Evolutionary conservation across 2,113 vertebrate species (phyloP).

Genomic region (Merops nubicus): DNA sequence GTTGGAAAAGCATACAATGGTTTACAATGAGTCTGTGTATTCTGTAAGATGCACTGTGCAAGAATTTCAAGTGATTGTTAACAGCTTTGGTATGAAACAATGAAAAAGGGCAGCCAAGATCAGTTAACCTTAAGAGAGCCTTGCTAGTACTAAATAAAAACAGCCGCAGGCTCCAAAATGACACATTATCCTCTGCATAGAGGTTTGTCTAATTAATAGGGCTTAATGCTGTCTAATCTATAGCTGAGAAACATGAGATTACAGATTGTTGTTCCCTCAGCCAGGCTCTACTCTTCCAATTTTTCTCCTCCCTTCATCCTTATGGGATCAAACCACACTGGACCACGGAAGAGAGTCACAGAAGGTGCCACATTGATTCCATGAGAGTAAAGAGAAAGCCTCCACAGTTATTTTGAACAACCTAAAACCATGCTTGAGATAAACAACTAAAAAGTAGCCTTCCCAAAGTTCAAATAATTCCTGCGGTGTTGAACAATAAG

Average conservation of each 20-base stretch:
- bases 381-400: neutral
- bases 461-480: neutral
- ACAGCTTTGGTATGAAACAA: neutral
- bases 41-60: neutral
- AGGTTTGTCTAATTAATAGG: neutral
- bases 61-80: neutral
- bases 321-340: neutral
- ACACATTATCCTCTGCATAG: neutral
- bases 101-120: neutral
- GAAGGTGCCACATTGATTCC: neutral
- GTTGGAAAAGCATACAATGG: constrained; percentile 18
- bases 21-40: neutral
- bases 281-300: neutral
- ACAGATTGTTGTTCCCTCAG: neutral
- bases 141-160: neutral
- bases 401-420: neutral
- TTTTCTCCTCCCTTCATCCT: neutral
- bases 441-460: neutral
- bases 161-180: neutral
- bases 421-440: neutral
- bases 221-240: neutral
- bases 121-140: neutral
- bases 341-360: neutral
- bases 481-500: neutral
- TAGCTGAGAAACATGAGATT: neutral